Base-by-base conservation (phyloP, 64 coral and sea anemone species). In the Orbicella faveolata region DNA sequence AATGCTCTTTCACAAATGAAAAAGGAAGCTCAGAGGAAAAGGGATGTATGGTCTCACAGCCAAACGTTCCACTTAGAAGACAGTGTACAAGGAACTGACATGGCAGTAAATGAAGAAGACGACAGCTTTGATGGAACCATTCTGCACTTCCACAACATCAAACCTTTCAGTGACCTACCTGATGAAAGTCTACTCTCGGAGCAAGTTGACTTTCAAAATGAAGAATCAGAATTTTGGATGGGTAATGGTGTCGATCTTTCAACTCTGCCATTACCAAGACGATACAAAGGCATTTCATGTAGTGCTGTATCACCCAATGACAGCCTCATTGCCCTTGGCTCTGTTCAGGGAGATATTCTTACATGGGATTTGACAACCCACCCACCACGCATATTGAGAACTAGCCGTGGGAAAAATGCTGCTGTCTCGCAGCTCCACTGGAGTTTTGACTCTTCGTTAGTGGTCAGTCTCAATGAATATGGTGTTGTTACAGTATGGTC, bases 41-140 rank as follows among this genome's bases (percentile, higher is more conserved):
- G 25, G 6, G 23, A 78, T 20, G 63, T 88, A 51, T 96, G 95
- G 95, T 34, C 55, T 52, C 95, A 96, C 18, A 88, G 34, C 36
- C 95, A 96, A 68, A 54, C 65, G 30, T 82, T 96, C 9, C 73
- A 67, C 37, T 6, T 75, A 61, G 74, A 89, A 54, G 73, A 82
- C 2, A 84, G 11, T 65, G 41, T 23, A 72, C 19, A 70, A 52
- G 82, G 65, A 10, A 51, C 36, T 21, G 18, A 23, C 5, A 17
- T 57, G 15, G 26, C 34, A 72, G 51, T 70, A 70, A 48, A 64
- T 35, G 92, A 94, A 83, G 92, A 88, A 34, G 92, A 76, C 52
- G 88, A 96, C 57, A 79, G 18, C 13, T 96, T 96, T 96, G 92
- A 94, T 87, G 95, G 95, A 15, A 94, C 73, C 37, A 37, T 94